phyloP scores from a whole-genome alignment of 2,113 vertebrate species.

The Crotalus horridus region DNA sequence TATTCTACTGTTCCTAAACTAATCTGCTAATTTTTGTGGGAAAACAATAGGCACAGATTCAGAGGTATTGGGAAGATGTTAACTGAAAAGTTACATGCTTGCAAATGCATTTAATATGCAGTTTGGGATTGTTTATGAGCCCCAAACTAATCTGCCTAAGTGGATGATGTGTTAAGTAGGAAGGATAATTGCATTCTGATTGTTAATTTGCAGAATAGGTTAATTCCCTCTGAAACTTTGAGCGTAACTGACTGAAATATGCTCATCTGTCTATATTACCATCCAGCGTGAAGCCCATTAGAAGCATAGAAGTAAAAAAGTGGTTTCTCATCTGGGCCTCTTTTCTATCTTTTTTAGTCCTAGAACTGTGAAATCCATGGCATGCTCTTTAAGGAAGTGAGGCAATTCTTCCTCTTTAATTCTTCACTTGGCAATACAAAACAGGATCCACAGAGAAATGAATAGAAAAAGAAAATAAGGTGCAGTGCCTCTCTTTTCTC shows the following conservation, averaged over 20 bases:
- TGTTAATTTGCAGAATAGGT: background rate
- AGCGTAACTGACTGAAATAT: background rate
- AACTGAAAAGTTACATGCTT: background rate
- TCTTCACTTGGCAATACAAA: background rate
- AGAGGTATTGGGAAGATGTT: background rate
- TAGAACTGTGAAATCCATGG: conserved; percentile 4
- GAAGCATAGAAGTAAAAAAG: background rate
- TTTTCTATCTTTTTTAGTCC: conserved; percentile 18
- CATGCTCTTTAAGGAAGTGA: background rate
- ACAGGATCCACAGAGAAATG: background rate
- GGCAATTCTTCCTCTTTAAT: conserved; percentile 8
- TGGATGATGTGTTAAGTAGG: background rate
- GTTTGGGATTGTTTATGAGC: background rate
- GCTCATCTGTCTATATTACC: background rate
- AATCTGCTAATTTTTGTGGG: background rate
- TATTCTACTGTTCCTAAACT: background rate
- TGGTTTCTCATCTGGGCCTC: background rate
- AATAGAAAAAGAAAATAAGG: background rate
- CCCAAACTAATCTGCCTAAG: background rate
- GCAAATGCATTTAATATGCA: background rate
- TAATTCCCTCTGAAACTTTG: background rate
- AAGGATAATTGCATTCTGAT: background rate
- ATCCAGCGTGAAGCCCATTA: background rate
- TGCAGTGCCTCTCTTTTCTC: background rate
- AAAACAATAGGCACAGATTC: background rate